Conservation (phyloP, 1,140 invertebrate species). For the Heterodera schachtii region DNA sequence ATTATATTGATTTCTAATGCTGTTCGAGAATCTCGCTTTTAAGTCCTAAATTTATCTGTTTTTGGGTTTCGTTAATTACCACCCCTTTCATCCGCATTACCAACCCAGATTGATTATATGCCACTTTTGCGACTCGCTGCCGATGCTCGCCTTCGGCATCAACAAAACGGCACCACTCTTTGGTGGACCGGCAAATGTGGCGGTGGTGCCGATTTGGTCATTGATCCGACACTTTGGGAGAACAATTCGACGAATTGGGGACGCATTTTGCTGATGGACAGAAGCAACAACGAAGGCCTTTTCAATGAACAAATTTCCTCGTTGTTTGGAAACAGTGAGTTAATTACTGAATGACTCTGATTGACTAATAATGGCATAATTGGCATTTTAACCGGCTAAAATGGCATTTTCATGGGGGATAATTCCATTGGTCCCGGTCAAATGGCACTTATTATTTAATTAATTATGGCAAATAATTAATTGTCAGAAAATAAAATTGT, state of each 20-base stretch:
- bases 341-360: no score
- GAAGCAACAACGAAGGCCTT: background rate
- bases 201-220: background rate
- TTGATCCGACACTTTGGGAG: constrained; percentile 8
- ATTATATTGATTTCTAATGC: no score
- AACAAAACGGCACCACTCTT: background rate
- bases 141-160: background rate
- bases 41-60: no score
- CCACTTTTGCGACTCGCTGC: background rate
- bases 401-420: no score
- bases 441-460: no score
- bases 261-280: background rate
- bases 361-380: no score
- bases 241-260: constrained; percentile 29
- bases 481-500: no score
- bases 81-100: background rate
- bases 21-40: no score
- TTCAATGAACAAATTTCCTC: background rate
- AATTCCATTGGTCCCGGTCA: no score
- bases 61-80: no score
- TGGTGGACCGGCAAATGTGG: background rate
- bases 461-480: no score
- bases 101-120: constrained; percentile 6
- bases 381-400: no score
- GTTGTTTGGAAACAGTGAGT: background rate